Conservation (phyloP, 1,140 invertebrate genomes). For the Bombus affinis region DNA sequence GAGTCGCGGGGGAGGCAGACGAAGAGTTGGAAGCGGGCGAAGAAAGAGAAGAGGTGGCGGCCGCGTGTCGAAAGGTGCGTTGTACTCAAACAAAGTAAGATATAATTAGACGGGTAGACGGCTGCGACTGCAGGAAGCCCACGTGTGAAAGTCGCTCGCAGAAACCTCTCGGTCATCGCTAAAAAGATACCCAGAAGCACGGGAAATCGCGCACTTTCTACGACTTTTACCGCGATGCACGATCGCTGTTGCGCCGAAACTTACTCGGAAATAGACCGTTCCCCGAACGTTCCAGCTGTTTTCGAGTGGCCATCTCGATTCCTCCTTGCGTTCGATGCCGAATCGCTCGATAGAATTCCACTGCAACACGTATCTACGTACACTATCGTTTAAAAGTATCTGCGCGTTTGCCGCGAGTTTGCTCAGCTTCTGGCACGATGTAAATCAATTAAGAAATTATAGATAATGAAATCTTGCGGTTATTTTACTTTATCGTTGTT, state of each 20-base stretch:
- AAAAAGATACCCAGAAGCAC: conserved; percentile 60
- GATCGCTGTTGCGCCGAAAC: conserved; percentile 44
- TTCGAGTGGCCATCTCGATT: background rate
- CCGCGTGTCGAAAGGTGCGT: conserved; percentile 80
- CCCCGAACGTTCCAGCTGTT: conserved; percentile 28
- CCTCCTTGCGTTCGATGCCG: background rate
- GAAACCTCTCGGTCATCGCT: conserved; percentile 64
- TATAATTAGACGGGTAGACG: conserved; percentile 78
- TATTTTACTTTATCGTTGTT: background rate
- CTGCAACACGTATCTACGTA: no score
- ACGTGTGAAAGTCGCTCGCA: conserved; percentile 67
- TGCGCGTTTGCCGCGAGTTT: no score
- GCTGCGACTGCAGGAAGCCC: conserved; percentile 63
- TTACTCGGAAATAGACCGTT: conserved; percentile 51
- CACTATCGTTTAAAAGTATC: background rate
- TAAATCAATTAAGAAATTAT: no score
- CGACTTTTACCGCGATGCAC: conserved; percentile 34
- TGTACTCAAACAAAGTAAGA: conserved; percentile 82
- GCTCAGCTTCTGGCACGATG: no score
- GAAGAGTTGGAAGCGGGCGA: conserved; percentile 53
- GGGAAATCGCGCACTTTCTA: conserved; percentile 63
- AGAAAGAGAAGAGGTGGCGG: conserved; percentile 59
- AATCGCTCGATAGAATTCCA: no score
- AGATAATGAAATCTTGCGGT: background rate
- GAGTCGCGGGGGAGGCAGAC: conserved; percentile 6